phyloP scores from a whole-genome alignment of 2,888 invertebrate genomes.

The Xestia c-nigrum region DNA sequence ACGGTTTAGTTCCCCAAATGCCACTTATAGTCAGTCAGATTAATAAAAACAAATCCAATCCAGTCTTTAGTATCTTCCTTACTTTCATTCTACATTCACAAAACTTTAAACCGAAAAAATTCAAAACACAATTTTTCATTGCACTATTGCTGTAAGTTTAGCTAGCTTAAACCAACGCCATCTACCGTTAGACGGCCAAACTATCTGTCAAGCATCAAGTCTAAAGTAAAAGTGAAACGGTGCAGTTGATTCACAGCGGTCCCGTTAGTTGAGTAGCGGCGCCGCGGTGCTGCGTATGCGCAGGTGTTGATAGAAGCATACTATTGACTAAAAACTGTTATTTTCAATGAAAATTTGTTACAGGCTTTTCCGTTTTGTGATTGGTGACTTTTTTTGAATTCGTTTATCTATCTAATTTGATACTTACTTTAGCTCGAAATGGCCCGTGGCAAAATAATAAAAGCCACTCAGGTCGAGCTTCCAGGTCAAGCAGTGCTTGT shows the following conservation, averaged over 20 bases:
- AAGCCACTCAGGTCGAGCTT: too few relatives aligned
- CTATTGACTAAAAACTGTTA: background rate
- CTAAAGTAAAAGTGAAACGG: conserved; percentile 73
- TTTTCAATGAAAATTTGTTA: background rate
- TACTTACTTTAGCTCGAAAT: too few relatives aligned
- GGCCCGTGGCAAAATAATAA: too few relatives aligned
- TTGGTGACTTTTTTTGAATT: too few relatives aligned
- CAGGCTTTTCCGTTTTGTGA: background rate
- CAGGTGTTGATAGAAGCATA: background rate
- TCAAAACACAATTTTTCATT: background rate
- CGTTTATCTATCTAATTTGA: too few relatives aligned
- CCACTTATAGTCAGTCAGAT: too few relatives aligned
- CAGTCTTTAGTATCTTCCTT: background rate
- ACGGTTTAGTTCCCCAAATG: too few relatives aligned
- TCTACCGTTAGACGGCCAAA: conserved; percentile 66
- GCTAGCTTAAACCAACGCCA: conserved; percentile 64
- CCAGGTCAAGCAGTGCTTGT: too few relatives aligned
- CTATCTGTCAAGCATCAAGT: conserved; percentile 55
- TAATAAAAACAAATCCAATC: too few relatives aligned
- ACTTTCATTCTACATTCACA: background rate
- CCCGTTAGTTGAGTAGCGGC: conserved; percentile 63
- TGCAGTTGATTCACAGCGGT: conserved; percentile 50
- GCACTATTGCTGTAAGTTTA: background rate
- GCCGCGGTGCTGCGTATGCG: conserved; percentile 43
- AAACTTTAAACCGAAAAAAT: background rate